Conservation (phyloP, 2,888 invertebrate genomes). For the Eumerus sabulonum region DNA sequence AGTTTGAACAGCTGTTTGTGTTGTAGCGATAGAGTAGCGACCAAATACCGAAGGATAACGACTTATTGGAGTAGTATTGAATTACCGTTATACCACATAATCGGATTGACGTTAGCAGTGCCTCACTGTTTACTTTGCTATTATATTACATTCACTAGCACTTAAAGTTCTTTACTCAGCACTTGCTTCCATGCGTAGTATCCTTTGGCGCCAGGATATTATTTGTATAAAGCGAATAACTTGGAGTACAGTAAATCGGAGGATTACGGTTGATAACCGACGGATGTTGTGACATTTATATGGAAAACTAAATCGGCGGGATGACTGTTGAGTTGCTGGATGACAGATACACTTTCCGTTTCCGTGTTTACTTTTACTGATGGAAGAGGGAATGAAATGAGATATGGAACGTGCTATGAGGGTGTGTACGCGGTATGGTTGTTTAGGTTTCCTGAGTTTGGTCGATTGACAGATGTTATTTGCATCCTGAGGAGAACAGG, state of each 20-base stretch:
- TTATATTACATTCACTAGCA: too few species aligned
- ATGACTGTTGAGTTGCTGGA: constrained; percentile 21
- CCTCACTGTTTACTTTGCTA: too few species aligned
- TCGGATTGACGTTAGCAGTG: constrained; percentile 31
- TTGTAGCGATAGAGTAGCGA: constrained; percentile 52
- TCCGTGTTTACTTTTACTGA: constrained; percentile 8
- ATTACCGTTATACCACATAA: constrained; percentile 54
- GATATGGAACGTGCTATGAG: constrained; percentile 36
- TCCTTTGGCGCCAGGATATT: too few species aligned
- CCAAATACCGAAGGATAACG: constrained; percentile 50
- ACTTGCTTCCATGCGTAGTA: too few species aligned
- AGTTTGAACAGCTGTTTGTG: constrained; percentile 55
- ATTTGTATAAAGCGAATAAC: too few species aligned
- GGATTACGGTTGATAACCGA: constrained; percentile 3
- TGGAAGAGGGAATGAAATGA: constrained; percentile 42
- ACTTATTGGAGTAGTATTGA: constrained; percentile 58
- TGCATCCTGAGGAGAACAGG: constrained; percentile 14
- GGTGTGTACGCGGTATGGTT: constrained; percentile 36
- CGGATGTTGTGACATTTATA: constrained; percentile 57
- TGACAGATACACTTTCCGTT: constrained; percentile 55
- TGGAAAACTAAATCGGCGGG: constrained; percentile 41
- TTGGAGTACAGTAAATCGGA: too few species aligned
- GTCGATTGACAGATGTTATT: constrained; percentile 31
- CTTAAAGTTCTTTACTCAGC: too few species aligned
- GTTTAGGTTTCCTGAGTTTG: constrained; percentile 6